Conservation (phyloP, 2,113 vertebrate genomes). For the Cyanistes caeruleus region DNA sequence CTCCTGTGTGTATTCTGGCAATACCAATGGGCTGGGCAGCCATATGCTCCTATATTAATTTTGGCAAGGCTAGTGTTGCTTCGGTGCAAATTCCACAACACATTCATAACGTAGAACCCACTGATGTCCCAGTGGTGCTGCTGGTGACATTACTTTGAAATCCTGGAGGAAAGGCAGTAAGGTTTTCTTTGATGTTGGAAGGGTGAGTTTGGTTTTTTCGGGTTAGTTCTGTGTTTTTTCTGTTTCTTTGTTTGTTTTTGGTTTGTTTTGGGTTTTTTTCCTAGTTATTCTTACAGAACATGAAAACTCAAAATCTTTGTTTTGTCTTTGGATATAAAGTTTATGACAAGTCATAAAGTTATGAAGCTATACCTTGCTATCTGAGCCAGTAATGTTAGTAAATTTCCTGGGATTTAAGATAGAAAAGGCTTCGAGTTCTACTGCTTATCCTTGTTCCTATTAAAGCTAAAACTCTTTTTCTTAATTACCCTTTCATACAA, state of each 20-base stretch:
- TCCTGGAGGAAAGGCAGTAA: background rate
- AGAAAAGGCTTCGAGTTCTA: background rate
- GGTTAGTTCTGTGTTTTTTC: no score
- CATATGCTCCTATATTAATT: slow-evolving; percentile 43
- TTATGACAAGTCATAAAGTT: background rate
- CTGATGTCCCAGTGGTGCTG: background rate
- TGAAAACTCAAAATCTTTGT: background rate
- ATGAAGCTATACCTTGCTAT: background rate
- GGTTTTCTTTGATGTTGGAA: background rate
- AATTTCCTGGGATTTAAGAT: background rate
- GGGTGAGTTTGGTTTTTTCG: no score
- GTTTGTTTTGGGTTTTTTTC: background rate
- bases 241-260: no score
- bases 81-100: background rate
- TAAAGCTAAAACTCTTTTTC: background rate
- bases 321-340: background rate
- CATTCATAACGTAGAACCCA: background rate
- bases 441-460: background rate
- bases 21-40: background rate
- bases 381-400: background rate
- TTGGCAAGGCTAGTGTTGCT: background rate
- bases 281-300: background rate
- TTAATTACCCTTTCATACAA: background rate
- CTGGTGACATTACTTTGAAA: background rate
- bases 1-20: slow-evolving; percentile 35